Evolutionary conservation across 2,888 invertebrate genomes (phyloP).

Genomic region (Carterocephalus palaemon): DNA sequence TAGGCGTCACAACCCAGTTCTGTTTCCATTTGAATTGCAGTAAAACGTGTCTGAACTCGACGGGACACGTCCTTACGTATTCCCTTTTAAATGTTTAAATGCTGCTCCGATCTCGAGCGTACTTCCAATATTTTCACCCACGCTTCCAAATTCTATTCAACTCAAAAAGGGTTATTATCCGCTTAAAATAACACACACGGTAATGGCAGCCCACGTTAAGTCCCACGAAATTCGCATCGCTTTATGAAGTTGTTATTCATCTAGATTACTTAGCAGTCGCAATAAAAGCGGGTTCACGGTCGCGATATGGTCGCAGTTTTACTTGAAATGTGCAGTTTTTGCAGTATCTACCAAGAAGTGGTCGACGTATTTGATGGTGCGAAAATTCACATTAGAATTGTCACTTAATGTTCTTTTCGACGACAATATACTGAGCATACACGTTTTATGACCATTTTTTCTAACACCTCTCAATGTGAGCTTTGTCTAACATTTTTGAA

Average conservation of each 20-base stretch:
- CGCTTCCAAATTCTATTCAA: constrained; percentile 59
- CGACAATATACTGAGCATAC: constrained; percentile 60
- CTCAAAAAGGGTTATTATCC: constrained; percentile 55
- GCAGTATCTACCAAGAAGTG: constrained; percentile 62
- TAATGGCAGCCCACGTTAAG: constrained; percentile 58
- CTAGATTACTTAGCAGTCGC: constrained; percentile 63
- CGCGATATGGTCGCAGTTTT: constrained; percentile 49
- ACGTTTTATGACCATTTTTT: constrained; percentile 42
- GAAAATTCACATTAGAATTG: constrained; percentile 63
- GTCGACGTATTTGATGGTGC: constrained; percentile 51
- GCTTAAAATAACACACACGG: constrained; percentile 52
- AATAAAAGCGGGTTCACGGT: constrained; percentile 65
- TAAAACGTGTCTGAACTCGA: constrained; percentile 47
- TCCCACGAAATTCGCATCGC: constrained; percentile 54
- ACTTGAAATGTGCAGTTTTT: constrained; percentile 71
- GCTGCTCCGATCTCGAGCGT: constrained; percentile 36
- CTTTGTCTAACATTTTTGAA: constrained; percentile 11
- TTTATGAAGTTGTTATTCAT: constrained; percentile 67
- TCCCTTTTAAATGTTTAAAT: constrained; percentile 45
- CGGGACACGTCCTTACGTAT: constrained; percentile 47
- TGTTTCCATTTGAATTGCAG: constrained; percentile 53
- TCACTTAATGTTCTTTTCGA: constrained; percentile 53
- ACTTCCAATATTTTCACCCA: constrained; percentile 62
- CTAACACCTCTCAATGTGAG: neutral
- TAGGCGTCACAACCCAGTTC: constrained; percentile 68